Conservation (phyloP, 2,888 invertebrate genomes). For the Idaea aversata region DNA sequence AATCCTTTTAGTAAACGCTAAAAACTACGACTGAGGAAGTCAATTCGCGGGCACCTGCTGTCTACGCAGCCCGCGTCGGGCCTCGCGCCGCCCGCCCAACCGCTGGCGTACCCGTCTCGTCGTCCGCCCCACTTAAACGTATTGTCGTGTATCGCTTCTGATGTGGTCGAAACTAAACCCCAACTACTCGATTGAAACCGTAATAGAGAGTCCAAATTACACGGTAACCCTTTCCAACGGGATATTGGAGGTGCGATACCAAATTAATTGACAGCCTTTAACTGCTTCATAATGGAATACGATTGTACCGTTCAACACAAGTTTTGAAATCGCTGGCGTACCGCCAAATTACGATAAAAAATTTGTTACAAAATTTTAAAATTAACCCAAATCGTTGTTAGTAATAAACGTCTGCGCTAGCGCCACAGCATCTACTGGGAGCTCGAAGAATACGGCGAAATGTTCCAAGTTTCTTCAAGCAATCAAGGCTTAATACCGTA, state of each 20-base stretch:
- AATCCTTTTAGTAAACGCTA: conserved; percentile 75
- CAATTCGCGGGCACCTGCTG: conserved; percentile 55
- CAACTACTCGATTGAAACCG: conserved; percentile 77
- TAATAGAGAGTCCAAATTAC: conserved; percentile 69
- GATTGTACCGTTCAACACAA: conserved; percentile 31
- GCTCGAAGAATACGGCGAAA: conserved; percentile 78
- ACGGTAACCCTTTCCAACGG: conserved; percentile 71
- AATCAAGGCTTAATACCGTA: conserved; percentile 80
- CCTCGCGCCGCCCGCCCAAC: conserved; percentile 38
- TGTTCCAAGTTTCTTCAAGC: conserved; percentile 80
- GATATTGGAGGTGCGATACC: conserved; percentile 55
- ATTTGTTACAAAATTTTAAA: conserved; percentile 52
- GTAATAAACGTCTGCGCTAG: conserved; percentile 74
- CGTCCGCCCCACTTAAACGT: conserved; percentile 57
- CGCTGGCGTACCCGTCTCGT: conserved; percentile 31
- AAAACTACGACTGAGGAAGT: conserved; percentile 68
- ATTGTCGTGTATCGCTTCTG: conserved; percentile 72
- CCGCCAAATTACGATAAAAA: conserved; percentile 32
- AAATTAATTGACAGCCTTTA: conserved; percentile 55
- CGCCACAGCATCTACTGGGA: conserved; percentile 74
- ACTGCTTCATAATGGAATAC: conserved; percentile 47
- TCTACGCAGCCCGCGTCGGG: conserved; percentile 38
- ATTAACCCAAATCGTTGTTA: conserved; percentile 73
- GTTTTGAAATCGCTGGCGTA: conserved; percentile 24
- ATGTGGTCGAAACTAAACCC: conserved; percentile 68